These are phyloP conservation scores for Drosophila colorata DNA, from an alignment of 2,888 invertebrate genomes.

Conservation along the genomic window DNA sequence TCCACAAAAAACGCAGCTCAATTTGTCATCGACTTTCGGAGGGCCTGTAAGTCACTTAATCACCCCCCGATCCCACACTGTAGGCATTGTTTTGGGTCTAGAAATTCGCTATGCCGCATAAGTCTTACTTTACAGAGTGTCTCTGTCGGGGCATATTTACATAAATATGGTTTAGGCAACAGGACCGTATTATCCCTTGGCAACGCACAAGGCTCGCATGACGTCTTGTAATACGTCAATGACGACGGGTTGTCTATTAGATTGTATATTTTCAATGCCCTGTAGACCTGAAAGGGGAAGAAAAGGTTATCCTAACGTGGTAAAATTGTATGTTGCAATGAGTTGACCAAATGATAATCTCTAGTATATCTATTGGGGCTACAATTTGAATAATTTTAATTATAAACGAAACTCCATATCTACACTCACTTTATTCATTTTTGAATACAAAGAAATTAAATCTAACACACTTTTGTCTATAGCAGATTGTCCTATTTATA, in stretches of 20 bases:
- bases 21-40: conserved; percentile 74
- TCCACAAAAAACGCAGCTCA: conserved; percentile 37
- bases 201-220: conserved; percentile 78
- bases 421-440: no score
- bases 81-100: conserved; percentile 42
- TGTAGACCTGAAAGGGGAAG: conserved; percentile 10
- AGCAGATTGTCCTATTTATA: no score
- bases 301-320: neutral
- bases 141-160: conserved; percentile 35
- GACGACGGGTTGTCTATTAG: conserved; percentile 84
- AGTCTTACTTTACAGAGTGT: conserved; percentile 47
- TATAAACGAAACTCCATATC: no score
- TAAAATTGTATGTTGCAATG: neutral
- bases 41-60: conserved; percentile 57
- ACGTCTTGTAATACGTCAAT: conserved; percentile 84
- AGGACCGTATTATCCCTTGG: conserved; percentile 62
- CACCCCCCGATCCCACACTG: conserved; percentile 23
- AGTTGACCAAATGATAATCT: neutral
- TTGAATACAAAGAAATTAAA: no score
- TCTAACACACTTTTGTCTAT: no score
- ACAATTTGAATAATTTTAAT: no score
- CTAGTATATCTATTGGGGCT: no score
- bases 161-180: conserved; percentile 44
- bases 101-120: conserved; percentile 70
- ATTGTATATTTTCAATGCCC: conserved; percentile 68